Evolutionary conservation across 2,797 vertebrate species (phyloP).

Genomic region (Eutrigla gurnardus): DNA sequence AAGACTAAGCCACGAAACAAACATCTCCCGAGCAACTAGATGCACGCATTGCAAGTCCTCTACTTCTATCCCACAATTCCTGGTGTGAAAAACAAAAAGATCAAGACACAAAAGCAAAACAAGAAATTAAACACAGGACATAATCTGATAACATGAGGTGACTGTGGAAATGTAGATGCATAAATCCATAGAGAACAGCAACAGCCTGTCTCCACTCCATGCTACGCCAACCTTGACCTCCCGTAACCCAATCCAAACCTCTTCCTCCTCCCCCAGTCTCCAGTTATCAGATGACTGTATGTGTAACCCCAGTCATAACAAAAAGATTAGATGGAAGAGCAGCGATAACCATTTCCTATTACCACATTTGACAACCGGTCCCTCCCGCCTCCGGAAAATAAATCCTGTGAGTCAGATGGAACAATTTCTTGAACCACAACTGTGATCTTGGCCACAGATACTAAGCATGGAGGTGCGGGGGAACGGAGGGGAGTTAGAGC

Average conservation of each 20-base stretch:
- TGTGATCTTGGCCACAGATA: constrained; percentile 48
- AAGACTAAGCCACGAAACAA: constrained; percentile 63
- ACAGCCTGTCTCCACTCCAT: constrained; percentile 33
- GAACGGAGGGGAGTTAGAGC: neutral
- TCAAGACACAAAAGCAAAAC: neutral
- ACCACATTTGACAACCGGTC: constrained; percentile 52
- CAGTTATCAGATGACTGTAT: constrained; percentile 70
- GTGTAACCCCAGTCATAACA: constrained; percentile 72
- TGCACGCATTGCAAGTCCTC: constrained; percentile 28
- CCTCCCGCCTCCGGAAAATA: constrained; percentile 39
- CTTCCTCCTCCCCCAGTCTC: constrained; percentile 51
- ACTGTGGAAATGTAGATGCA: constrained; percentile 43
- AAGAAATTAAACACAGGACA: constrained; percentile 37
- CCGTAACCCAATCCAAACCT: constrained; percentile 61
- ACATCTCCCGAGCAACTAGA: constrained; percentile 42
- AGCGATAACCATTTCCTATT: constrained; percentile 63
- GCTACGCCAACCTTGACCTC: constrained; percentile 63
- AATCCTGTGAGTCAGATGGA: constrained; percentile 38
- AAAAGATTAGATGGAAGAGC: constrained; percentile 57
- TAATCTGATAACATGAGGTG: constrained; percentile 33
- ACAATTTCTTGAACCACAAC: constrained; percentile 48
- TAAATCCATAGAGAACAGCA: constrained; percentile 42
- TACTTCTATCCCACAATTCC: constrained; percentile 16
- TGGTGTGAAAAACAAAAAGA: constrained; percentile 25
- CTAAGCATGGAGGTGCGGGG: constrained; percentile 9